Evolutionary conservation across 30 jellyfish, hydroid and myxozoan species (phyloP).

Genomic region (Aurelia sp.): DNA sequence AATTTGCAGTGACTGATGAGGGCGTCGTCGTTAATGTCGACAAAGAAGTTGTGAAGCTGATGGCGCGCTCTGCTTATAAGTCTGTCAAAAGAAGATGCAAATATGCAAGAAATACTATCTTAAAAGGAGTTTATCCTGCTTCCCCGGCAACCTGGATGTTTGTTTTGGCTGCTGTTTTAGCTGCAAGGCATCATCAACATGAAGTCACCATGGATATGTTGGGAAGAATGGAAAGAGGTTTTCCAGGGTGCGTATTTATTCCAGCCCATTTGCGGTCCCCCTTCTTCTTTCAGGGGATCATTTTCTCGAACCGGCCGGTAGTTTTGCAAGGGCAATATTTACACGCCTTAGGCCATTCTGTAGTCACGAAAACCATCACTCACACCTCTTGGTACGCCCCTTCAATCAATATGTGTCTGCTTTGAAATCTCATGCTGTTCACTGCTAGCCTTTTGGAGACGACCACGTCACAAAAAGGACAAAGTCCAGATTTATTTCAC

Average conservation of each 20-base stretch:
- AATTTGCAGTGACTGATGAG: constrained; percentile 97
- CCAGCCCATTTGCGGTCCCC: too few species aligned
- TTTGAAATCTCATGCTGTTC: too few species aligned
- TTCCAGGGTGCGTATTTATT: constrained; percentile 89
- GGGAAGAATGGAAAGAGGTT: constrained; percentile 91
- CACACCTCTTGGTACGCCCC: too few species aligned
- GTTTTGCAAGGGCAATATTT: too few species aligned
- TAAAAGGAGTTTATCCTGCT: constrained; percentile 98
- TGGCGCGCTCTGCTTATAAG: constrained; percentile 94
- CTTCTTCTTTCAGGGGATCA: too few species aligned
- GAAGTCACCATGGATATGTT: constrained; percentile 90
- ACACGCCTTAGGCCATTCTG: too few species aligned
- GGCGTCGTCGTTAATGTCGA: constrained; percentile 97
- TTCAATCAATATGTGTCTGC: too few species aligned
- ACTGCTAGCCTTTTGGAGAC: too few species aligned
- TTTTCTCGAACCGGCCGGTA: too few species aligned
- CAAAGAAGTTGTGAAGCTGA: constrained; percentile 90
- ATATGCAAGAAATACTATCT: constrained; percentile 85
- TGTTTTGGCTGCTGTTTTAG: constrained; percentile 91
- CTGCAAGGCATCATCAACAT: constrained; percentile 96
- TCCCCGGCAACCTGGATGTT: constrained; percentile 99
- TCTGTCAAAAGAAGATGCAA: constrained; percentile 95
- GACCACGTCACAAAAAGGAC: too few species aligned
- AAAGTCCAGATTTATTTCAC: too few species aligned
- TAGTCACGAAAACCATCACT: too few species aligned